Conservation (phyloP, 2,797 vertebrate species). For the Melanotaenia maccullochi region DNA sequence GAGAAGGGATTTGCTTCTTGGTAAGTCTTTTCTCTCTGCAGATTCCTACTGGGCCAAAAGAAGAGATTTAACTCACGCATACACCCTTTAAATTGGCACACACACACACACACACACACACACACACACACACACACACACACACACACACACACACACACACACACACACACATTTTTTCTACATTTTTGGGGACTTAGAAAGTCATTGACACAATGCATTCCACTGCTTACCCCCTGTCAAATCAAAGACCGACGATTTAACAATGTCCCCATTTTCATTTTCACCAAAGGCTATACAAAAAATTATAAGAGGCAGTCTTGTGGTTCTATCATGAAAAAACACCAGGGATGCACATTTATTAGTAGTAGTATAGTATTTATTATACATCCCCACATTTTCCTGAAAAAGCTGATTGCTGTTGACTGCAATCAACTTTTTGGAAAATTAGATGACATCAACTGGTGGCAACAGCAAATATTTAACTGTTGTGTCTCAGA, state of each 20-base stretch:
- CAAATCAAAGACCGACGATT: not conserved
- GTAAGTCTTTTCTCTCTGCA: conserved; percentile 64
- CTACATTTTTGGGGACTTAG: too few relatives aligned
- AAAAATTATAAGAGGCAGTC: not conserved
- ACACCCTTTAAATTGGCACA: conserved; percentile 25
- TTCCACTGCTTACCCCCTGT: not conserved
- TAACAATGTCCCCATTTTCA: not conserved
- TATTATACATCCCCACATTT: too few relatives aligned
- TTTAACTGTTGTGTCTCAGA: not conserved
- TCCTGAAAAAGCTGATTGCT: too few relatives aligned
- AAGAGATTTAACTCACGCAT: conserved; percentile 60
- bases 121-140: too few relatives aligned
- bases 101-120: not conserved
- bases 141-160: too few relatives aligned
- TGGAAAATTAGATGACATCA: not conserved
- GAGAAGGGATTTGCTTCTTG: conserved; percentile 71
- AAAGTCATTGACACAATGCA: not conserved
- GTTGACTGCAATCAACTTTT: not conserved
- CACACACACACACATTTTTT: too few relatives aligned
- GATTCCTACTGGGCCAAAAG: conserved; percentile 54
- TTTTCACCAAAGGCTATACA: not conserved
- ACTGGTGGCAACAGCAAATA: not conserved
- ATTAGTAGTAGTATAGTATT: too few relatives aligned
- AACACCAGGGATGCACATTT: not conserved
- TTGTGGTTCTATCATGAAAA: not conserved